These are phyloP conservation scores for Clostera curtula DNA, from an alignment of 2,888 invertebrate genomes.

Conservation along the genomic window DNA sequence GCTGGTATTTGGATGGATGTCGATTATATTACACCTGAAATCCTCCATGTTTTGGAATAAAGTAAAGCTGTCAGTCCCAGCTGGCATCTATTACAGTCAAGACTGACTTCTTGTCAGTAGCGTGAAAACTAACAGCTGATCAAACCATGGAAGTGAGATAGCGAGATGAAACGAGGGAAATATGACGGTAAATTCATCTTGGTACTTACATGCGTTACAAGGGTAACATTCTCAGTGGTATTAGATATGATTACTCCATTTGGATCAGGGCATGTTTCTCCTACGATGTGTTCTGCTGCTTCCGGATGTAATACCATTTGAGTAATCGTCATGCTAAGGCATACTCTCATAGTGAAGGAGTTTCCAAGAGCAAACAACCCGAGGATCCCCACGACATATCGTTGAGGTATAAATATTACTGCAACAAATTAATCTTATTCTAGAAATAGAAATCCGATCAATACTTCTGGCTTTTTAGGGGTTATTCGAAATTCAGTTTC, in stretches of 20 bases:
- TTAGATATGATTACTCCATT: constrained; percentile 7
- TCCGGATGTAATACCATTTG: constrained; percentile 73
- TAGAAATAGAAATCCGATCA: too few relatives aligned
- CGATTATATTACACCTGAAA: too few relatives aligned
- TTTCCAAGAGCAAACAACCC: constrained; percentile 81
- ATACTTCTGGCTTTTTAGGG: too few relatives aligned
- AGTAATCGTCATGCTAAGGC: constrained; percentile 81
- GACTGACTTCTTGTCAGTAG: too few relatives aligned
- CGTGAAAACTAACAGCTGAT: too few relatives aligned
- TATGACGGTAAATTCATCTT: not conserved
- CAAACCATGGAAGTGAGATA: too few relatives aligned
- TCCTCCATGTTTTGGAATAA: too few relatives aligned
- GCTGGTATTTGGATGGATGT: too few relatives aligned
- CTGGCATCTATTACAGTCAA: too few relatives aligned
- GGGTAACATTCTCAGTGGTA: constrained; percentile 17
- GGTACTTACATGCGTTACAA: constrained; percentile 23
- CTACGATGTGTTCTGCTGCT: constrained; percentile 48
- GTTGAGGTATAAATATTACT: constrained; percentile 78
- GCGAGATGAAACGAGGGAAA: too few relatives aligned
- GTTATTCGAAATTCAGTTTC: too few relatives aligned
- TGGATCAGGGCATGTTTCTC: constrained; percentile 66
- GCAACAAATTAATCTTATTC: constrained; percentile 26
- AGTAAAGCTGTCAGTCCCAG: too few relatives aligned
- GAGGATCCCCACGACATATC: constrained; percentile 80
- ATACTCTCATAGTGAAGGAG: constrained; percentile 83